These are phyloP conservation scores for Enteromius argenteus DNA, from an alignment of 2,797 vertebrate species.

Conservation along the genomic window DNA sequence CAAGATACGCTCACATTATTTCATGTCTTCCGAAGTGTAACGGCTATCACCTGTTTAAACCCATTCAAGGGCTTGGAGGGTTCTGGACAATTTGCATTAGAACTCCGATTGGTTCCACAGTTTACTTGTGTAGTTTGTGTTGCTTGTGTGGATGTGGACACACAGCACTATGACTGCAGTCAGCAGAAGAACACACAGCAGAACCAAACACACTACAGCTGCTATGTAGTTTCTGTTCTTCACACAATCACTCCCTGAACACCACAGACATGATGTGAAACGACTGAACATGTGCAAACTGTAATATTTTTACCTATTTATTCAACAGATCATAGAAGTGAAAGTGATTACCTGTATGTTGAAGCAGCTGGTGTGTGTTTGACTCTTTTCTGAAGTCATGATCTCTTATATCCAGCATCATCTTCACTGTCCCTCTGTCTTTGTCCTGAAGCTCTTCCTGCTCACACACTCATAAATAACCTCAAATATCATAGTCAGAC, in stretches of 20 bases:
- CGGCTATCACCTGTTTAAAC: too few species aligned
- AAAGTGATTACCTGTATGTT: not conserved
- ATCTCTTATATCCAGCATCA: not conserved
- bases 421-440: not conserved
- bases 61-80: too few species aligned
- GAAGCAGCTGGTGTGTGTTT: not conserved
- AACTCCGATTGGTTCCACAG: not conserved
- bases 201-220: not conserved
- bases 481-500: not conserved
- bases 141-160: not conserved
- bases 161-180: not conserved
- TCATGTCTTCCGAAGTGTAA: too few species aligned
- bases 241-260: not conserved
- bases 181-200: slow-evolving; percentile 1
- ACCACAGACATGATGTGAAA: slow-evolving; percentile 1
- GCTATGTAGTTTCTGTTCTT: not conserved
- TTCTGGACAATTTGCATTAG: too few species aligned
- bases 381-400: not conserved
- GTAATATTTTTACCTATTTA: not conserved
- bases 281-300: not conserved
- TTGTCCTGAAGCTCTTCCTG: not conserved
- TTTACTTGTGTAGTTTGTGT: not conserved
- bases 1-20: not conserved
- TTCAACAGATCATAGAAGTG: not conserved
- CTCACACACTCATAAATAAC: not conserved